These are phyloP conservation scores for Pteruthius melanotis DNA, from an alignment of 2,113 vertebrate genomes.

Conservation along the genomic window DNA sequence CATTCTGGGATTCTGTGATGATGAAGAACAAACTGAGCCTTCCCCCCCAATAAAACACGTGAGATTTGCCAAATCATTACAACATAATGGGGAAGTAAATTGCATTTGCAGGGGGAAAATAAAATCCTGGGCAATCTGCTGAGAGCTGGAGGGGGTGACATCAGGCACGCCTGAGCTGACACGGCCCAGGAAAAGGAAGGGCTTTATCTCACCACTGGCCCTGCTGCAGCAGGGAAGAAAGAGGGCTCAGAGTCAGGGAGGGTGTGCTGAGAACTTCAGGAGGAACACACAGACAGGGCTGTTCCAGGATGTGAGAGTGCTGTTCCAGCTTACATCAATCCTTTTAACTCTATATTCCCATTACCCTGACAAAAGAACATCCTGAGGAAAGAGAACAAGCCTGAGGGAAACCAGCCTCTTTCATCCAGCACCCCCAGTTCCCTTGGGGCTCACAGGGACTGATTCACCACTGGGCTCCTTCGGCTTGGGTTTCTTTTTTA, in stretches of 20 bases:
- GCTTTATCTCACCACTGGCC: neutral
- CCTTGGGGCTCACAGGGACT: neutral
- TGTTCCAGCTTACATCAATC: neutral
- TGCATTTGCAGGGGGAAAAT: neutral
- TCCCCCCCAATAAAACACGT: rapidly evolving
- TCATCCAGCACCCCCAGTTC: neutral
- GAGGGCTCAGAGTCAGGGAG: constrained; percentile 13
- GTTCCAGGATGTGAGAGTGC: neutral
- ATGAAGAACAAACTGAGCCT: neutral
- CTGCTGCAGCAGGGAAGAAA: neutral
- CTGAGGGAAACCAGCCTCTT: neutral
- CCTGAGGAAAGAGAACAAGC: no score
- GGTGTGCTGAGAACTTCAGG: neutral
- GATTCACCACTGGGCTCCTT: neutral
- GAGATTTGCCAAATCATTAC: neutral
- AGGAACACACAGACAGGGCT: neutral
- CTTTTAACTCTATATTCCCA: neutral
- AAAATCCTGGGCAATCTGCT: neutral
- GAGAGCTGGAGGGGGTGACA: neutral
- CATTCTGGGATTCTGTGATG: neutral
- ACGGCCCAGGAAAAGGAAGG: neutral
- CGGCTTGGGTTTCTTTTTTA: neutral
- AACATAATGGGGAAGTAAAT: neutral
- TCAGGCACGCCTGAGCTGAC: neutral
- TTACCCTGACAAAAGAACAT: neutral